phyloP scores from a whole-genome alignment of 2,888 invertebrate genomes.

The Nephrocerus scutellatus region DNA sequence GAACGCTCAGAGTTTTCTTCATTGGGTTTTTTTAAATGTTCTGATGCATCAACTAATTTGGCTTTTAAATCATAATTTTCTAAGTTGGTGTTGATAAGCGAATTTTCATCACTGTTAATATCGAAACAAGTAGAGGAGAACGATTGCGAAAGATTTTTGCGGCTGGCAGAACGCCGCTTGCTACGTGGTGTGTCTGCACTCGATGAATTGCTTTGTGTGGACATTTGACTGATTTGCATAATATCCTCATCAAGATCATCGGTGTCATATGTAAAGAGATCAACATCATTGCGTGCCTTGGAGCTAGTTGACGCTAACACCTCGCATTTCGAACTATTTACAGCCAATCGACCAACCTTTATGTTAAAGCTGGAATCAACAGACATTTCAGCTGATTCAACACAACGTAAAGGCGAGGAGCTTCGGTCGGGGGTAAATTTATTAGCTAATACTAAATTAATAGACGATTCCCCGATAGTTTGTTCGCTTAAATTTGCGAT shows the following conservation, averaged over 20 bases:
- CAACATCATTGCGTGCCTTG: constrained; percentile 20
- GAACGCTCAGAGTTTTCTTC: constrained; percentile 7
- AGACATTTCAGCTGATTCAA: constrained; percentile 22
- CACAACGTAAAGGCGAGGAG: constrained; percentile 28
- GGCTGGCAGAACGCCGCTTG: constrained; percentile 38
- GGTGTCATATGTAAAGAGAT: constrained; percentile 27
- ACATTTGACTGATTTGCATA: constrained; percentile 39
- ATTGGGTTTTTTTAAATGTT: background rate
- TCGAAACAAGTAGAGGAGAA: constrained; percentile 34
- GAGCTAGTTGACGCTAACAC: too few species aligned
- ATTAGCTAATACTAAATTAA: too few species aligned
- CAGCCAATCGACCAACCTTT: constrained; percentile 32
- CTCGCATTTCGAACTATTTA: constrained; percentile 31
- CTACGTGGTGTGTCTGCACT: constrained; percentile 40
- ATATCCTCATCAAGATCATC: constrained; percentile 31
- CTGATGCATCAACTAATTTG: background rate
- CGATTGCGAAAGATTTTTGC: constrained; percentile 46
- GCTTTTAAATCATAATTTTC: background rate
- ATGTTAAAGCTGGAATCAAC: constrained; percentile 36
- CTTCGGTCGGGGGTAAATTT: constrained; percentile 39
- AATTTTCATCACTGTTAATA: constrained; percentile 25
- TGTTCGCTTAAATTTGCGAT: constrained; percentile 18
- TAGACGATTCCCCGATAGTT: constrained; percentile 13
- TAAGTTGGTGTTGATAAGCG: constrained; percentile 4
- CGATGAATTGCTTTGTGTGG: constrained; percentile 32